Base-by-base conservation (phyloP, 2,888 invertebrate species). In the Latrodectus hesperus region DNA sequence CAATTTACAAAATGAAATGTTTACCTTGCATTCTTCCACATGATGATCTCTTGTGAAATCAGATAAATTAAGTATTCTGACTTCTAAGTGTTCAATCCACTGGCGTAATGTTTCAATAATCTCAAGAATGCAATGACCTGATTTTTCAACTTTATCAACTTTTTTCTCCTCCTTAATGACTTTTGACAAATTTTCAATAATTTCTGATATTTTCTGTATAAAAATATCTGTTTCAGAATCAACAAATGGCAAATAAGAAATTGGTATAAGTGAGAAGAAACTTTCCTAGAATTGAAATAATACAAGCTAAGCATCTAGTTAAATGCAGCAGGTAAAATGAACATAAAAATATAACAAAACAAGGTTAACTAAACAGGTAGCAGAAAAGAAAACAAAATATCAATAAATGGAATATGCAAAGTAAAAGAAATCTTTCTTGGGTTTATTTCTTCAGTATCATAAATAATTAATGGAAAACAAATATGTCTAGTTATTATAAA, bases 221-320 rank as follows among this genome's bases (percentile, higher is more conserved):
- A 81, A 86, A 86, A 81, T 51, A 76, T 22, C 49, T 86, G 81
- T 86, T 86, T 81, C 38, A 76, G 76, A 76, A 71, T 76, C 81
- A 86, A 72, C 72, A 77, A 70, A 72, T 53, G 51, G 68, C n/a
- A 71, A 77, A 51, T 10, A 67, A 51, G 12, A 26, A 17, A 53
- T 51, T 53, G 76, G 55, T 71, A 81, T 76, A 73, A 64, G 64
- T 76, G 86, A 72, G 10, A 60, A 52, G 65, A 60, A 76, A 76
- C 52, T 76, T 55, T 26, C 86, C 86, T 86, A 77, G 16, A 67
- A 74, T 65, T 65, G 73, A 81, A 81, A 80, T 64, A 72, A 80
- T 64, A 80, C 38, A 38, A 38, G 38, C 38, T 38, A 38, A 38
- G 38, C 38, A 38, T 38, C 38, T 38, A 38, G 38, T 38, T 38